Percentiles rank a stretch among this genome's conserved stretches.
Conservation (phyloP, 30 jellyfish, hydroid and myxozoan species). For the Hydractinia symbiolongicarpus region DNA sequence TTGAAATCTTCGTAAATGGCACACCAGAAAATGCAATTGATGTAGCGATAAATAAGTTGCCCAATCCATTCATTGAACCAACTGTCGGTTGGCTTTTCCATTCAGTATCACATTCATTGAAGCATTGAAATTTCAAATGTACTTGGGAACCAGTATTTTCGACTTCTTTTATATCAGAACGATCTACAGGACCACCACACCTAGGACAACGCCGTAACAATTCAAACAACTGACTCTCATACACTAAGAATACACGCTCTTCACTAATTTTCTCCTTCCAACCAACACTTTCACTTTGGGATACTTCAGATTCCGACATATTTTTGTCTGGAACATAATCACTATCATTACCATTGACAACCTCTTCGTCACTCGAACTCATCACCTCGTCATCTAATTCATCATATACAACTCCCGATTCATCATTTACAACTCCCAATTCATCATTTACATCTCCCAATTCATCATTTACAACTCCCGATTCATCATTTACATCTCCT, state of each 20-base stretch:
- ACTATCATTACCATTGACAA: background rate
- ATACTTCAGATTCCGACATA: background rate
- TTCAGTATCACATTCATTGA: background rate
- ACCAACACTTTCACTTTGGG: background rate
- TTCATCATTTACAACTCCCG: background rate
- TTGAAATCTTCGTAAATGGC: constrained; percentile 7
- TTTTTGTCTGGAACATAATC: background rate
- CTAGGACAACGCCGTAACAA: background rate
- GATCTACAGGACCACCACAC: constrained; percentile 10
- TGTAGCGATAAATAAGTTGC: background rate
- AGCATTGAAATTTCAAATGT: background rate
- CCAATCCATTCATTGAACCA: background rate
- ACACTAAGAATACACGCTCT: background rate
- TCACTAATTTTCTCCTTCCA: background rate
- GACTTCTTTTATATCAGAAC: constrained; percentile 1
- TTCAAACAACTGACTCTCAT: background rate
- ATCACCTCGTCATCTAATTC: background rate
- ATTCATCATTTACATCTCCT: background rate
- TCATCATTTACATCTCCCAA: background rate
- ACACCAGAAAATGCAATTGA: constrained; percentile 4
- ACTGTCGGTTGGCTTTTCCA: background rate
- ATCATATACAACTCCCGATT: background rate
- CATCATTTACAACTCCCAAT: background rate
- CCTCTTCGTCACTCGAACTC: background rate
- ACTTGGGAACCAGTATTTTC: background rate